Evolutionary conservation across 2,113 vertebrate species (phyloP), one percentile per base, ranked within the genome.

Genomic region (Actenoides hombroni): DNA sequence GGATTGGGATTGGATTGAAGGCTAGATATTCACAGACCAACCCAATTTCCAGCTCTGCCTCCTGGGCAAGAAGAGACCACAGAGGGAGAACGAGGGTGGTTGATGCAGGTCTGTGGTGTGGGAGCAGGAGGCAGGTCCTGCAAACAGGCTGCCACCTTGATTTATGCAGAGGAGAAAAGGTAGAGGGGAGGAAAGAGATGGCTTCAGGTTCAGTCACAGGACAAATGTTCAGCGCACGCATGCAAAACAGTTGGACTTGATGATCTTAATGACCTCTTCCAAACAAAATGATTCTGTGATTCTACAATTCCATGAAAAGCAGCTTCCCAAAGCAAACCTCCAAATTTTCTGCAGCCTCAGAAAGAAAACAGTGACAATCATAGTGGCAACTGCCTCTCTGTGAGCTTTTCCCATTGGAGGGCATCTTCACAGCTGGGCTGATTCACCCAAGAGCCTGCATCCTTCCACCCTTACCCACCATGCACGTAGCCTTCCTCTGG

Each of bases 371-470:
- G 6, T 6, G 28, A 31, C 16, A 57, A 17, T 25, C 12, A 10
- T 0, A 19, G 48, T 0, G 0, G 33, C 6, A 61, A 26, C 0
- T 0, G 4, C 5, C 88, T 37, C 39, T 11, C 64, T 39, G 18
- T 5, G 51, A 53, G 29, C 15, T 56, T 25, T 56, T 28, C 29
- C 16, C 3, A 0, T 21, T 1, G 2, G 16, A 49, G 13, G 20
- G 54, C 40, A 56, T 59, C 56, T 37, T 9, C 3, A 23, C n/a
- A 39, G 28, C 42, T 9, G 56, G 29, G 42, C 0, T 0, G 1
- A 14, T 56, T 14, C 5, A 15, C 53, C 51, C 13, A 1, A 51
- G 60, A 1, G 9, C 77, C 56, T 1, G 16, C 73, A 51, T 16
- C 54, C 76, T 53, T 42, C 42, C 53, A 4, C 1, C 0, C 11